Evolutionary conservation across 2,113 vertebrate species (phyloP).

Genomic region (Calidris pugnax): DNA sequence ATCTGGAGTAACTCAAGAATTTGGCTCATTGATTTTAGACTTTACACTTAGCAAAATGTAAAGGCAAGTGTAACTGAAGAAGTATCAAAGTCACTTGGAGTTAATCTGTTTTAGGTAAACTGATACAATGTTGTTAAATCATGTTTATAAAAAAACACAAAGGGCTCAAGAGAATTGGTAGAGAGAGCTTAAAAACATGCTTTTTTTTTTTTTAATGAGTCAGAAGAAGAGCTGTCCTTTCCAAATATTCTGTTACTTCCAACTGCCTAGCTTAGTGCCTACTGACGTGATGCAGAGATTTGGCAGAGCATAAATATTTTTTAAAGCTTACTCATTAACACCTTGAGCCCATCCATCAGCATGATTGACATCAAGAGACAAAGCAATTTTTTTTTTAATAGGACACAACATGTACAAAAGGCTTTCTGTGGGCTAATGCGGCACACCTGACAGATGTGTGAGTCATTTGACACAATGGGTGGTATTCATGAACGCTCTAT

Average conservation of each 20-base stretch:
- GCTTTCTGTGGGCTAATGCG: slow-evolving; percentile 69
- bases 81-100: slow-evolving; percentile 66
- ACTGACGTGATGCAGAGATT: slow-evolving; percentile 65
- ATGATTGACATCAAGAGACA: slow-evolving; percentile 73
- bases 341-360: slow-evolving; percentile 69
- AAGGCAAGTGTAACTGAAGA: slow-evolving; percentile 66
- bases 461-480: slow-evolving; percentile 69
- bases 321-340: slow-evolving; percentile 75
- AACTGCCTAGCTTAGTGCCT: slow-evolving; percentile 65
- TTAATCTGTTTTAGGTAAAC: slow-evolving; percentile 78
- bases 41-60: slow-evolving; percentile 64
- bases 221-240: slow-evolving; percentile 69
- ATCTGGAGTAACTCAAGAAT: slow-evolving; percentile 69
- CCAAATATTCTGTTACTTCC: slow-evolving; percentile 64
- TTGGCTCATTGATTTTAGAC: slow-evolving; percentile 55
- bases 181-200: slow-evolving; percentile 49
- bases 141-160: slow-evolving; percentile 59
- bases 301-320: slow-evolving; percentile 74
- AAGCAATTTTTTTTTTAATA: slow-evolving; percentile 58
- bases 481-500: slow-evolving; percentile 59
- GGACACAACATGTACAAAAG: slow-evolving; percentile 57
- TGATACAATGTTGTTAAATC: slow-evolving; percentile 75
- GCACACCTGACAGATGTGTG: slow-evolving; percentile 77
- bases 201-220: slow-evolving; percentile 57
- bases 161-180: slow-evolving; percentile 49